Conservation (phyloP, 2,797 vertebrate genomes). For the Tapera naevia region DNA sequence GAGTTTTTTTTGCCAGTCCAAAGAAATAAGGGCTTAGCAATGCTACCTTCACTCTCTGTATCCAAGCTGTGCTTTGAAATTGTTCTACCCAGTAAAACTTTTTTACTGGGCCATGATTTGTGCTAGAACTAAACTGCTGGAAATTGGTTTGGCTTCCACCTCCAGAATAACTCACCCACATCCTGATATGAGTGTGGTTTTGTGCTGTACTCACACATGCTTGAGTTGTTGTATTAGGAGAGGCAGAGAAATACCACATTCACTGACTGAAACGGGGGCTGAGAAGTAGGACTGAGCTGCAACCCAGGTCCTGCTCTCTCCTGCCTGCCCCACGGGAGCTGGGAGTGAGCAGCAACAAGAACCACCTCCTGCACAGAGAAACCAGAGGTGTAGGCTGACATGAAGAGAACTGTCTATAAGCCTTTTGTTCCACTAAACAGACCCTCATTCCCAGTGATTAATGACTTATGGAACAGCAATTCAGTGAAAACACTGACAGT, state of each 20-base stretch:
- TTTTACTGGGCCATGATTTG: conserved; percentile 37
- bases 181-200: not conserved
- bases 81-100: conserved; percentile 2
- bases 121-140: not conserved
- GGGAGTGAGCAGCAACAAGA: not conserved
- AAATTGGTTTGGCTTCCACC: not conserved
- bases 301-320: not conserved
- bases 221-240: not conserved
- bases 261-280: not conserved
- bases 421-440: not conserved
- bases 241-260: not conserved
- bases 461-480: not conserved
- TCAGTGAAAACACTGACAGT: not conserved
- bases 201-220: not conserved
- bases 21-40: conserved; percentile 6
- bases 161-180: not conserved
- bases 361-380: not conserved
- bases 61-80: not conserved
- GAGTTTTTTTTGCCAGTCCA: not conserved
- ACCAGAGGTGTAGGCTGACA: not conserved
- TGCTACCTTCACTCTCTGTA: not conserved
- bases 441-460: not conserved
- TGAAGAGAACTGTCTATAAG: not conserved
- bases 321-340: not conserved
- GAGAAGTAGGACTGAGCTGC: not conserved